A percentile compares a stretch with the other conserved stretches of the same genome.
Evolutionary conservation across 2,797 vertebrate species (phyloP).

Genomic region (Cuniculus paca): DNA sequence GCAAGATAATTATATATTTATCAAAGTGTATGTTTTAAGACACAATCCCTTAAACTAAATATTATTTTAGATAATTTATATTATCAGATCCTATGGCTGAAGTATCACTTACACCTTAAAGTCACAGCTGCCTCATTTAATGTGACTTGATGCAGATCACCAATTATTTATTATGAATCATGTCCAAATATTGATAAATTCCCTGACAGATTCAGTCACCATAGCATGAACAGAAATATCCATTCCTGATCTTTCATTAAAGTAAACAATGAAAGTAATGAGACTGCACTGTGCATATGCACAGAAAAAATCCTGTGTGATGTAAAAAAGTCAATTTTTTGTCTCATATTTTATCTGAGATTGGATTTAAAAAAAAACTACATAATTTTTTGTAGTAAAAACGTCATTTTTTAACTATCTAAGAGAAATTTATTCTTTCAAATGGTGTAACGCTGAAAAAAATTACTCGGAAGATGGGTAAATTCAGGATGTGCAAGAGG

Average conservation of each 20-base stretch:
- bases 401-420: background rate
- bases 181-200: background rate
- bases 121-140: background rate
- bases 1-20: background rate
- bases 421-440: background rate
- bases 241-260: background rate
- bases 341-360: background rate
- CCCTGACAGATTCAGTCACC: background rate
- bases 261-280: background rate
- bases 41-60: background rate
- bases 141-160: background rate
- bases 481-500: background rate
- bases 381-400: background rate
- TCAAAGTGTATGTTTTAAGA: background rate
- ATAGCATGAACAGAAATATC: background rate
- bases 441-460: background rate
- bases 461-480: no score
- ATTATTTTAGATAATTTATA: background rate
- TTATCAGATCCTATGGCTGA: background rate
- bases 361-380: background rate
- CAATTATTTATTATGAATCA: background rate
- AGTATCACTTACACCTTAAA: background rate
- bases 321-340: background rate
- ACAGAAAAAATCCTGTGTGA: background rate
- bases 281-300: no score